These are phyloP conservation scores for Drosophila mimetica DNA, from an alignment of 2,888 invertebrate genomes.

Conservation along the genomic window DNA sequence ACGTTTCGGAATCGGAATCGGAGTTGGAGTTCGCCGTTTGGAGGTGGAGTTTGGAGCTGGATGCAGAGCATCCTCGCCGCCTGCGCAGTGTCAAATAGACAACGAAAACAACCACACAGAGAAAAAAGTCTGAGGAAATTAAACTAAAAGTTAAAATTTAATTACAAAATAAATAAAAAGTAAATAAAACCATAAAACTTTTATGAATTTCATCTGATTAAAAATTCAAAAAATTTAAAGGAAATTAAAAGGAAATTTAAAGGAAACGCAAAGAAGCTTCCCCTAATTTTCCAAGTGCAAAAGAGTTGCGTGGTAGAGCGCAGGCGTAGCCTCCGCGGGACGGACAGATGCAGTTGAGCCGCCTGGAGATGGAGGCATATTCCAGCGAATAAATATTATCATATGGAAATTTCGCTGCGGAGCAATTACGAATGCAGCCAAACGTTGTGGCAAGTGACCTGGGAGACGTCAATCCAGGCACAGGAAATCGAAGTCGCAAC, in stretches of 20 bases:
- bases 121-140: background rate
- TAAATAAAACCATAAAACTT: too few relatives aligned
- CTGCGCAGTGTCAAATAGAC: constrained; percentile 79
- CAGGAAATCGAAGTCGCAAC: constrained; percentile 78
- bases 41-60: constrained; percentile 17
- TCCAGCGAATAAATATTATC: constrained; percentile 77
- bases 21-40: constrained; percentile 15
- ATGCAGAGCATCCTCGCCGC: constrained; percentile 72
- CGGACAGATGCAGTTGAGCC: constrained; percentile 29
- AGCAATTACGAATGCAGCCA: constrained; percentile 75
- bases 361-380: constrained; percentile 45
- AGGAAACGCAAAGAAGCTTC: too few relatives aligned
- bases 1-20: constrained; percentile 28
- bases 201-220: too few relatives aligned
- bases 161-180: too few relatives aligned
- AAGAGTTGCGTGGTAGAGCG: constrained; percentile 68
- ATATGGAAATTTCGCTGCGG: constrained; percentile 74
- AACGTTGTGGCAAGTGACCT: constrained; percentile 50
- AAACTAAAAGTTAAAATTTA: too few relatives aligned
- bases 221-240: too few relatives aligned
- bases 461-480: constrained; percentile 67
- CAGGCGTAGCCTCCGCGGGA: constrained; percentile 58
- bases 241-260: too few relatives aligned
- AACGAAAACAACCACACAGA: constrained; percentile 34
- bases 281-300: background rate